These are phyloP conservation scores for Chaitophorus viminalis DNA, from an alignment of 2,888 invertebrate species.

Conservation along the genomic window DNA sequence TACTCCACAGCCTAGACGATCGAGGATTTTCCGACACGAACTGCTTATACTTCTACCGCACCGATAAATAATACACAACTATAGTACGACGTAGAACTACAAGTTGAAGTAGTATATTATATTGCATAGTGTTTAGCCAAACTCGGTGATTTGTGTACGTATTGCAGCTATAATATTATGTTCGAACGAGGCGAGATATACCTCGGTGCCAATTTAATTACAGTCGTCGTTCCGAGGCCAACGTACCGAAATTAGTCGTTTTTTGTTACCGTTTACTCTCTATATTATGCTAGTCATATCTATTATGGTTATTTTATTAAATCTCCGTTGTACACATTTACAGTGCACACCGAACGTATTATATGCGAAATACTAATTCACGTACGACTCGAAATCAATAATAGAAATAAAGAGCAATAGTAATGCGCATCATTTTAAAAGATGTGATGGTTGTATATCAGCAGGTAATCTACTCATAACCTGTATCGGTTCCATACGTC, in stretches of 20 bases:
- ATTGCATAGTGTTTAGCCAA: neutral
- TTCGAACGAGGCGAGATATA: neutral
- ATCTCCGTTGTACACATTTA: neutral
- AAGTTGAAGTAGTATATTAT: neutral
- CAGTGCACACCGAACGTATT: neutral
- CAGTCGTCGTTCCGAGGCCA: slow-evolving; percentile 18
- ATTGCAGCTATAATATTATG: neutral
- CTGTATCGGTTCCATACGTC: no score
- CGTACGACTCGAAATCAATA: no score
- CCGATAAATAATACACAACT: neutral
- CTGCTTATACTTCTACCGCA: neutral
- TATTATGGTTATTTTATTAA: neutral
- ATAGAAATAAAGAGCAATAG: no score
- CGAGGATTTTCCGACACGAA: slow-evolving; percentile 41
- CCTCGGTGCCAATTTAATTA: slow-evolving; percentile 29
- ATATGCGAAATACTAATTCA: no score
- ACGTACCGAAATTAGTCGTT: slow-evolving; percentile 35
- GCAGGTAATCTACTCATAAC: no score
- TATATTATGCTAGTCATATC: neutral
- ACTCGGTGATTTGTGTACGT: neutral
- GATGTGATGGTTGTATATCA: no score
- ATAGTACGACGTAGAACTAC: no score
- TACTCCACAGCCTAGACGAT: no score
- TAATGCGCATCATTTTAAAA: no score
- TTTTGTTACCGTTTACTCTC: neutral